These are phyloP conservation scores for Sceliomorpha sp. DNA, from an alignment of 2,888 invertebrate genomes.

Conservation along the genomic window DNA sequence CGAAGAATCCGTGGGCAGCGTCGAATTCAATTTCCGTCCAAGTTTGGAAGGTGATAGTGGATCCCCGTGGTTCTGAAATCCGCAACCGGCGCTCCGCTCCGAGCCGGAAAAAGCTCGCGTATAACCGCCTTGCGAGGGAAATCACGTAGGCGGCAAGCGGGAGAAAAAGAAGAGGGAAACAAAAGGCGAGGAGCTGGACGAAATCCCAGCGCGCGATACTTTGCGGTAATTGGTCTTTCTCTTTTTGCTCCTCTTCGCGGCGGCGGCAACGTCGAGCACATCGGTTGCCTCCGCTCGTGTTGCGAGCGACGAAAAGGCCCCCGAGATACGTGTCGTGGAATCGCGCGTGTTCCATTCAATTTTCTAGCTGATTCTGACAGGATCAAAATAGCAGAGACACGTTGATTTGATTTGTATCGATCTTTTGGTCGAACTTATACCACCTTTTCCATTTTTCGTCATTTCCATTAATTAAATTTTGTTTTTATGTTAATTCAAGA, in stretches of 20 bases:
- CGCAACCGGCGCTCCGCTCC: constrained; percentile 4
- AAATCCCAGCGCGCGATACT: constrained; percentile 54
- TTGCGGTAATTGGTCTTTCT: constrained; percentile 60
- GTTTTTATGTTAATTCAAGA: too few relatives aligned
- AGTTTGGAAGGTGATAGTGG: constrained; percentile 18
- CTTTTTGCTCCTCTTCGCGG: constrained; percentile 44
- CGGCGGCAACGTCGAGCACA: constrained; percentile 33
- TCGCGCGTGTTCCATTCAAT: constrained; percentile 23
- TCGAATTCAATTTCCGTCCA: constrained; percentile 48
- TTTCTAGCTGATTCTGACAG: constrained; percentile 19
- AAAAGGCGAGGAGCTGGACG: constrained; percentile 15
- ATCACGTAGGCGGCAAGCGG: constrained; percentile 58
- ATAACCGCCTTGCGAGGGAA: constrained; percentile 35
- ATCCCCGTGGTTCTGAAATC: constrained; percentile 5
- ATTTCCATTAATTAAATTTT: too few relatives aligned
- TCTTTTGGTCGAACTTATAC: too few relatives aligned
- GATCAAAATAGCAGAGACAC: constrained; percentile 25
- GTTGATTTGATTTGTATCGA: too few relatives aligned
- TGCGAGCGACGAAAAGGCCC: constrained; percentile 46
- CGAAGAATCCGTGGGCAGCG: constrained; percentile 20
- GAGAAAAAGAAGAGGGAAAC: constrained; percentile 2
- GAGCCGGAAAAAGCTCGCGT: constrained; percentile 10
- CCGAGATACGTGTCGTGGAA: constrained; percentile 31
- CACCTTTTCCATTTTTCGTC: too few relatives aligned
- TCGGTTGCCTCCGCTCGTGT: constrained; percentile 33